phyloP scores from a whole-genome alignment of 2,797 vertebrate species.

The Prunella strophiata region DNA sequence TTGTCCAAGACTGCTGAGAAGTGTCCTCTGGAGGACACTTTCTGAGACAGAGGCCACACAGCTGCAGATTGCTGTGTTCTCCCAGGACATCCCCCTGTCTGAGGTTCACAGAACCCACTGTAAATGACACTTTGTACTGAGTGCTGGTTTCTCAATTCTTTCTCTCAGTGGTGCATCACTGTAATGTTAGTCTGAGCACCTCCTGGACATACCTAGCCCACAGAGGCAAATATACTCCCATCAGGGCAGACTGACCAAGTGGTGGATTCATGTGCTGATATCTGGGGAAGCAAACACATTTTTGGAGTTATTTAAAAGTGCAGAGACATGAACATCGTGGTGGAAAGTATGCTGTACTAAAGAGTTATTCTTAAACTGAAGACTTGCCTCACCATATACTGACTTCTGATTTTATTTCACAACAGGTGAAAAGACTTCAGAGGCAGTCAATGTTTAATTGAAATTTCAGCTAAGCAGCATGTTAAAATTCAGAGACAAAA shows the following conservation, averaged over 20 bases:
- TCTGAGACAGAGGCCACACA: neutral
- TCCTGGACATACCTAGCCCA: neutral
- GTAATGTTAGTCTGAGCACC: neutral
- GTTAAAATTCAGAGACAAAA: constrained; percentile 26
- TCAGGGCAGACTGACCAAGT: neutral
- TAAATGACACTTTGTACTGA: neutral
- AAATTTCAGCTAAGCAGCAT: constrained; percentile 22
- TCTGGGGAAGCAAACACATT: neutral
- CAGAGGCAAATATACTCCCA: neutral
- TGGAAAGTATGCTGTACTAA: neutral
- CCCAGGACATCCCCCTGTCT: neutral
- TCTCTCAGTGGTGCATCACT: neutral
- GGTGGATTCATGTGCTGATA: neutral
- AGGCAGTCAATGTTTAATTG: neutral
- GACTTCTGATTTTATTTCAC: constrained; percentile 46
- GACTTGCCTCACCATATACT: neutral
- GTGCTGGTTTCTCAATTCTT: neutral
- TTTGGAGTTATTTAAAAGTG: neutral
- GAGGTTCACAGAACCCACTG: neutral
- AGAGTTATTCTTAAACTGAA: neutral
- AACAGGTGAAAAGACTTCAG: constrained; percentile 34
- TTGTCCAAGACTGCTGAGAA: neutral
- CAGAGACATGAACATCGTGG: neutral
- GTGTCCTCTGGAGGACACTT: neutral
- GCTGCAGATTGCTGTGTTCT: neutral